Evolutionary conservation across 2,888 invertebrate genomes (phyloP).

Genomic region (Ligdia adustata): DNA sequence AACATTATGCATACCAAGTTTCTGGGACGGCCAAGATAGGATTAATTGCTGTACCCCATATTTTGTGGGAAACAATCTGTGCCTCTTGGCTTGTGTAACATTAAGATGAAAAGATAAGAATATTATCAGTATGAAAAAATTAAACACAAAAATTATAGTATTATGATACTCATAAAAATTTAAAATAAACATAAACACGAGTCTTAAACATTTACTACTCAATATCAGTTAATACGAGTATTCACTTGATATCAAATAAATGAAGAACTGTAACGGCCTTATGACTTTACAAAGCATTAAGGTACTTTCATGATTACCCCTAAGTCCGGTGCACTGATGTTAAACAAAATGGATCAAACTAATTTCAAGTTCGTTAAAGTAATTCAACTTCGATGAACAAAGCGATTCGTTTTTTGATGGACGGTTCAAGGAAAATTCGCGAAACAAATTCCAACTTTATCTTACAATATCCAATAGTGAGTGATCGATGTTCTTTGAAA

Average conservation of each 20-base stretch:
- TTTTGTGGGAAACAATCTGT: conserved; percentile 40
- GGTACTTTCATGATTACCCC: conserved; percentile 17
- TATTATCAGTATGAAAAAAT: too few species aligned
- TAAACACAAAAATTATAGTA: too few species aligned
- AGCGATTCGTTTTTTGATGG: conserved; percentile 35
- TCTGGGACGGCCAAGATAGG: conserved; percentile 35
- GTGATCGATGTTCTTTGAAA: conserved; percentile 30
- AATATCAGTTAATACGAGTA: too few species aligned
- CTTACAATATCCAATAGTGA: conserved; percentile 30
- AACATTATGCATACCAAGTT: conserved; percentile 46
- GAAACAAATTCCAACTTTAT: conserved; percentile 36
- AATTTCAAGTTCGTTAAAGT: conserved; percentile 40
- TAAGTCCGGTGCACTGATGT: conserved; percentile 22
- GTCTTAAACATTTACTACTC: too few species aligned
- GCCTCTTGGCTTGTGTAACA: too few species aligned
- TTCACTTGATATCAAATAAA: too few species aligned
- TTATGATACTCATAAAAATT: too few species aligned
- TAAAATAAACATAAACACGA: too few species aligned
- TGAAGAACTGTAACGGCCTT: conserved; percentile 7
- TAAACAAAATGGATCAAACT: conserved; percentile 38
- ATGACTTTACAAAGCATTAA: conserved; percentile 18
- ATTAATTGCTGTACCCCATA: conserved; percentile 41
- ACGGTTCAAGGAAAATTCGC: conserved; percentile 31
- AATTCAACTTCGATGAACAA: conserved; percentile 40
- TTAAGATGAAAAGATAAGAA: too few species aligned